Percentiles rank a stretch among this genome's conserved stretches.
Conservation (phyloP, 1,140 invertebrate species). For the Euglossa dilemma region DNA sequence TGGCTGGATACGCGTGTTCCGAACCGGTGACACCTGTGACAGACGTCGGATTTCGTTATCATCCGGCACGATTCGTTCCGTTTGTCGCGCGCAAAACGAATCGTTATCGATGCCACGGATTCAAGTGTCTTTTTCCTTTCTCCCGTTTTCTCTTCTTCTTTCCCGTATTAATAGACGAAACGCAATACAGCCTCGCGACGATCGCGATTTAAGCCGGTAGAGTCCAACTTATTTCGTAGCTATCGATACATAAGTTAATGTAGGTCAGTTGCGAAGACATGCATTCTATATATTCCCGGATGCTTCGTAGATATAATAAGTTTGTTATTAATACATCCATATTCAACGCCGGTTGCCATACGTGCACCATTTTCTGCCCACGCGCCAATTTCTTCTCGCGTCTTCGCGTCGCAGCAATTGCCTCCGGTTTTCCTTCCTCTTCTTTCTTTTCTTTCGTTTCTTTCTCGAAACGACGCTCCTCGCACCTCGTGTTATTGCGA, state of each 20-base stretch:
- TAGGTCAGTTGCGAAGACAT: slow-evolving; percentile 25
- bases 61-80: not conserved
- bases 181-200: no score
- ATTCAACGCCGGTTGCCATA: not conserved
- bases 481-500: no score
- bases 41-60: not conserved
- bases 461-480: no score
- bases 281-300: not conserved
- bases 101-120: no score
- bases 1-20: no score
- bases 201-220: not conserved
- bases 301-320: not conserved
- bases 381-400: slow-evolving; percentile 8
- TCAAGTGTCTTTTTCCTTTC: no score
- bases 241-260: slow-evolving; percentile 23
- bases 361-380: not conserved
- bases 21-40: no score
- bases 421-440: not conserved
- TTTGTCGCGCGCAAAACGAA: no score
- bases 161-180: not conserved
- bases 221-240: not conserved
- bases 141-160: not conserved
- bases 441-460: not conserved
- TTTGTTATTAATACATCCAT: slow-evolving; percentile 48
- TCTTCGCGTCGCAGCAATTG: not conserved